Percentiles rank a stretch among this genome's conserved stretches.
Evolutionary conservation across 2,888 invertebrate genomes (phyloP).

Genomic region (Drosophila fulvimacula): DNA sequence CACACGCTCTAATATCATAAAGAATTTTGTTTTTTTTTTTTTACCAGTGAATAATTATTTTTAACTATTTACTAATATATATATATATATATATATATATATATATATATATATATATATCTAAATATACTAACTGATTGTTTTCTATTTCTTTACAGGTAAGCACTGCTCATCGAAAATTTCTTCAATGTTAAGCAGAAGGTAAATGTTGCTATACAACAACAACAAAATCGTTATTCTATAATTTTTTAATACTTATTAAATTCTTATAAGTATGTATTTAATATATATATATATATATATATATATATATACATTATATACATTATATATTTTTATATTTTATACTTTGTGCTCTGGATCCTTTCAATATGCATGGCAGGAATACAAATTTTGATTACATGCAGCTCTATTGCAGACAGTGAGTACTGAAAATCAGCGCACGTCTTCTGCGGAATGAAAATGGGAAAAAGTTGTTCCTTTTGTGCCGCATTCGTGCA

Average conservation of each 20-base stretch:
- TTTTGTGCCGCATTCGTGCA: background rate
- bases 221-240: background rate
- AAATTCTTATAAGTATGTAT: background rate
- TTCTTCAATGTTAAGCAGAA: background rate
- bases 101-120: too few species aligned
- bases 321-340: too few species aligned
- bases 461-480: constrained; percentile 42
- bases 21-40: background rate
- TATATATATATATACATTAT: too few species aligned
- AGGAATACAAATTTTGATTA: constrained; percentile 24
- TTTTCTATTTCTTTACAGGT: constrained; percentile 42
- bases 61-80: background rate
- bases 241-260: background rate
- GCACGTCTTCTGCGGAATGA: constrained; percentile 43
- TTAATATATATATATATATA: too few species aligned
- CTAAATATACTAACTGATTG: background rate
- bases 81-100: too few species aligned
- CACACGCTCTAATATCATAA: too few species aligned
- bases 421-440: constrained; percentile 34
- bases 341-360: background rate
- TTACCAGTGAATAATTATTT: background rate
- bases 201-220: constrained; percentile 14
- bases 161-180: constrained; percentile 14
- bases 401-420: constrained; percentile 8
- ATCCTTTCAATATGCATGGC: constrained; percentile 42